A percentile compares a stretch with the other conserved stretches of the same genome.
Conservation (phyloP, 2,888 invertebrate genomes). For the Danaus chrysippus region DNA sequence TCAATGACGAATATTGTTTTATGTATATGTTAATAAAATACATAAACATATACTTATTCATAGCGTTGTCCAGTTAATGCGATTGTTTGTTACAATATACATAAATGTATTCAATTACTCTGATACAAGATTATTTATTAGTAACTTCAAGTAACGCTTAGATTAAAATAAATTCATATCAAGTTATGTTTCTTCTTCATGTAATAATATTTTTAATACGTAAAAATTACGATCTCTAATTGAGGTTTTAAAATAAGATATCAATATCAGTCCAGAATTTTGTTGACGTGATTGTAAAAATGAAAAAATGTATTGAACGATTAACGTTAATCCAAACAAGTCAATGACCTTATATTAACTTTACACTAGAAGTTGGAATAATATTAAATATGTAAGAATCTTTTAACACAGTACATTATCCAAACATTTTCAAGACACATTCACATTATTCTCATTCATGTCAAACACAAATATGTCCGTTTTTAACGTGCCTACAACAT, state of each 20-base stretch:
- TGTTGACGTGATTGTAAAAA: not conserved
- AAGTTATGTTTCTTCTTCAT: too few species aligned
- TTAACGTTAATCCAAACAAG: not conserved
- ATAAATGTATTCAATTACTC: too few species aligned
- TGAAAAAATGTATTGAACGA: not conserved
- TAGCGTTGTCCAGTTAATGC: not conserved
- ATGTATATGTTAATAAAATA: constrained; percentile 1
- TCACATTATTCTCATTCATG: constrained; percentile 2
- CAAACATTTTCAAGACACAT: constrained; percentile 1
- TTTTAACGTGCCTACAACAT: constrained; percentile 13
- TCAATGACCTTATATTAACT: not conserved
- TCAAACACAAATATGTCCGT: constrained; percentile 1
- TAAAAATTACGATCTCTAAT: too few species aligned
- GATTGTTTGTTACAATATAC: too few species aligned
- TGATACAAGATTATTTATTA: too few species aligned
- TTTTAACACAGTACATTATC: not conserved
- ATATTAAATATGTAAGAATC: too few species aligned
- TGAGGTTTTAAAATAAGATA: not conserved
- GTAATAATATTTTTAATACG: too few species aligned
- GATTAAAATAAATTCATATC: too few species aligned
- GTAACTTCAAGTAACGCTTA: too few species aligned
- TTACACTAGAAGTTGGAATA: too few species aligned
- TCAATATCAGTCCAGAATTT: not conserved
- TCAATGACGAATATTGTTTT: constrained; percentile 1
- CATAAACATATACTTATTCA: constrained; percentile 4